These are phyloP conservation scores for Eristalis intricaria DNA, from an alignment of 2,888 invertebrate species.

Conservation along the genomic window DNA sequence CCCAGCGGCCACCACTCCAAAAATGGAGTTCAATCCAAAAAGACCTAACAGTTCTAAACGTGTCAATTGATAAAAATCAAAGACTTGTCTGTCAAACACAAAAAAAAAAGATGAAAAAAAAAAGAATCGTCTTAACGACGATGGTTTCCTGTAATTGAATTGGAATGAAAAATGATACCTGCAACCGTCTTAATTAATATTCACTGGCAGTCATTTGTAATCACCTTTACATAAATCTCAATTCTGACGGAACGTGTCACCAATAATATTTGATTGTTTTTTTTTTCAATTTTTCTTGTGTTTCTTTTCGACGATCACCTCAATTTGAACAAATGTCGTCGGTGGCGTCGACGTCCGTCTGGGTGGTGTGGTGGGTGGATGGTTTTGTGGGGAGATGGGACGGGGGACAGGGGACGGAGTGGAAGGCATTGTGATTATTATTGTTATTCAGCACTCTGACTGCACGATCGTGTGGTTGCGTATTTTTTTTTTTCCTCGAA, in stretches of 20 bases:
- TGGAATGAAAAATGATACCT: conserved; percentile 36
- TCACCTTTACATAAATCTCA: conserved; percentile 63
- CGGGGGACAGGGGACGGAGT: too few relatives aligned
- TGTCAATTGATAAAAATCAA: conserved; percentile 35
- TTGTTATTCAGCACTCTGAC: background rate
- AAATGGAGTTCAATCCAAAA: background rate
- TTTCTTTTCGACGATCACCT: background rate
- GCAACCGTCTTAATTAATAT: conserved; percentile 57
- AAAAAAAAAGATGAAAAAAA: conserved; percentile 10
- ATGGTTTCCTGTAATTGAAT: conserved; percentile 58
- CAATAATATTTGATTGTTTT: background rate
- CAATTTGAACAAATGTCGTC: background rate
- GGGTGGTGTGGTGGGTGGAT: background rate
- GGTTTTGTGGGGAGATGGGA: background rate
- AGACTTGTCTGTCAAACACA: conserved; percentile 1
- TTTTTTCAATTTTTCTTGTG: background rate
- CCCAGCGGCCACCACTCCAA: background rate
- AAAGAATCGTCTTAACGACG: conserved; percentile 26
- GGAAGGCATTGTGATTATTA: background rate
- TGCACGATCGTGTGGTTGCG: background rate
- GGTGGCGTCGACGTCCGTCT: background rate
- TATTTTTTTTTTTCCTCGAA: background rate
- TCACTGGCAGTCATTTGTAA: conserved; percentile 57
- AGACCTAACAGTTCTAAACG: conserved; percentile 25
- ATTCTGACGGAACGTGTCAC: conserved; percentile 45